Percentiles rank a stretch among this genome's conserved stretches.
Evolutionary conservation across 2,888 invertebrate species (phyloP).

Genomic region (Fragum fragum): DNA sequence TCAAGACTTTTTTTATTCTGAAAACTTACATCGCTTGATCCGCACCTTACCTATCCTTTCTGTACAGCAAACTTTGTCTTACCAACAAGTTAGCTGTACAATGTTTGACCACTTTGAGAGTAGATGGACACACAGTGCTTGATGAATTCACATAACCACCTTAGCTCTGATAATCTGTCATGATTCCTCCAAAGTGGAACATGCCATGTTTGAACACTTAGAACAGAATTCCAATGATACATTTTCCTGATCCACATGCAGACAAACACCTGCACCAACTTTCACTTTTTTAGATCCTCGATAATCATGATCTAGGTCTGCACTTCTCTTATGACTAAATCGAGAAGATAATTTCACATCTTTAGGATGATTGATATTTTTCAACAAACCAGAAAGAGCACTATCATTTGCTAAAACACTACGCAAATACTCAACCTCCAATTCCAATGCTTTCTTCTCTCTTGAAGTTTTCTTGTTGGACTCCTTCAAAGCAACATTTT

Average conservation of each 20-base stretch:
- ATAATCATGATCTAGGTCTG: constrained; percentile 78
- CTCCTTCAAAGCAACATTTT: constrained; percentile 72
- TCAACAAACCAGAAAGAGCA: constrained; percentile 78
- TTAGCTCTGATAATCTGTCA: constrained; percentile 13
- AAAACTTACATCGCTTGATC: not conserved
- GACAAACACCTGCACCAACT: constrained; percentile 78
- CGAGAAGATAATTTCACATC: constrained; percentile 77
- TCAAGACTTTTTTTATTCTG: too few species aligned
- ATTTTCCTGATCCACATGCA: constrained; percentile 81
- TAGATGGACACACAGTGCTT: not conserved
- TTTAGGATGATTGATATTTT: constrained; percentile 80
- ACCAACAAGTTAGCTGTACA: constrained; percentile 18
- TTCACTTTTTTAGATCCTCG: constrained; percentile 48
- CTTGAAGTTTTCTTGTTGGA: constrained; percentile 55
- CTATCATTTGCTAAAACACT: constrained; percentile 84
- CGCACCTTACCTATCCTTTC: not conserved
- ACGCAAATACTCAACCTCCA: constrained; percentile 82
- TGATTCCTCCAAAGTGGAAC: constrained; percentile 17
- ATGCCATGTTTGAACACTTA: constrained; percentile 77
- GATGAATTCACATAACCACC: not conserved
- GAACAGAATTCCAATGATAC: constrained; percentile 84
- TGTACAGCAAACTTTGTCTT: constrained; percentile 1
- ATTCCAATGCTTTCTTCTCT: constrained; percentile 71
- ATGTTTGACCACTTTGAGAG: not conserved
- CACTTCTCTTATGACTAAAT: constrained; percentile 72